phyloP scores from a whole-genome alignment of 2,888 invertebrate genomes.

The Napeogenes sylphis region DNA sequence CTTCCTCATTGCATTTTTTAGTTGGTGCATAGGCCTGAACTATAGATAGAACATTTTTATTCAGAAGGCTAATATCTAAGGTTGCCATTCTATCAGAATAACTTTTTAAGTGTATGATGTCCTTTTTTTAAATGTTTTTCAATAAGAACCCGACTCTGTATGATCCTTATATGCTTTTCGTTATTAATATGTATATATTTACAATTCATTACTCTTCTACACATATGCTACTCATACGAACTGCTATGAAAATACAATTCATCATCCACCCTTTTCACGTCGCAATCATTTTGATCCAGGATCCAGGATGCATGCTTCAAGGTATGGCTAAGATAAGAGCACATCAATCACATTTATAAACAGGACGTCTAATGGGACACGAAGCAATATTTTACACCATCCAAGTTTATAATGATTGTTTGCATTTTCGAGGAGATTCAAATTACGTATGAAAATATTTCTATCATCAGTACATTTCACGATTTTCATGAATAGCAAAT shows the following conservation, averaged over 20 bases:
- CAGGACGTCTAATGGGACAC: conserved; percentile 18
- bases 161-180: no score
- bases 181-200: background rate
- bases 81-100: no score
- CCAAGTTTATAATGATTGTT: conserved; percentile 46
- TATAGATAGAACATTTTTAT: no score
- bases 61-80: no score
- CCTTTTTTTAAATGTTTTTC: no score
- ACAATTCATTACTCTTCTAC: conserved; percentile 3
- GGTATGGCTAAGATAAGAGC: conserved; percentile 53
- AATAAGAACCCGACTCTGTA: no score
- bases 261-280: conserved; percentile 22
- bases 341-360: conserved; percentile 64
- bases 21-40: no score
- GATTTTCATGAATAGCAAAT: no score
- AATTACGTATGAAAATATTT: background rate
- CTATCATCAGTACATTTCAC: no score
- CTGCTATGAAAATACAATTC: conserved; percentile 21
- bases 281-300: conserved; percentile 1
- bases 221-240: conserved; percentile 6
- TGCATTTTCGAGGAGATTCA: conserved; percentile 25
- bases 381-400: conserved; percentile 48
- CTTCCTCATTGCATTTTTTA: no score
- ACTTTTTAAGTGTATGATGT: no score
- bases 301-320: background rate